A percentile compares a stretch with the other conserved stretches of the same genome.
Evolutionary conservation across 2,888 invertebrate species (phyloP).

Genomic region (Mimachlamys varia): DNA sequence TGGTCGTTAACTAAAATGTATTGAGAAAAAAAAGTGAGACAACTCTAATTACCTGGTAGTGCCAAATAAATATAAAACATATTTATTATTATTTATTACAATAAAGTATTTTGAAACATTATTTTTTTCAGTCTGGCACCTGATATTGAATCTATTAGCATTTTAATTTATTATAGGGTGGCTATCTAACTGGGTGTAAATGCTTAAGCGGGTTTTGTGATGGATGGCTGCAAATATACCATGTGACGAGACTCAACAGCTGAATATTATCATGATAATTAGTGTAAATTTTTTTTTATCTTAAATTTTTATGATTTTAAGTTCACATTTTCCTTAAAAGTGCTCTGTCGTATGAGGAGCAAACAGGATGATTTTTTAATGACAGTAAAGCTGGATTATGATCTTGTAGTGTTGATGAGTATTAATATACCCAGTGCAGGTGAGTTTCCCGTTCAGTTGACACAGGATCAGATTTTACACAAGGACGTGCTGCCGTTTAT

Average conservation of each 20-base stretch:
- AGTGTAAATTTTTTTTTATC: background rate
- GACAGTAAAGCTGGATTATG: constrained; percentile 20
- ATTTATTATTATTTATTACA: too few species aligned
- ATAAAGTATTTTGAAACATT: background rate
- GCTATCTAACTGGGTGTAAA: background rate
- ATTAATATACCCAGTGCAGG: constrained; percentile 23
- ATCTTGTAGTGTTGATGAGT: constrained; percentile 24
- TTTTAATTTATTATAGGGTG: background rate
- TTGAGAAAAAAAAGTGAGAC: too few species aligned
- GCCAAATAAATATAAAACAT: too few species aligned
- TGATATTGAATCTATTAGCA: background rate
- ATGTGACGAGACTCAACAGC: constrained; percentile 24
- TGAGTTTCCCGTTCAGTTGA: constrained; percentile 17
- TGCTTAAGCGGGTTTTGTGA: background rate
- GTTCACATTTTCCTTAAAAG: background rate
- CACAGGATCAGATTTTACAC: constrained; percentile 13
- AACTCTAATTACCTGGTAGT: too few species aligned
- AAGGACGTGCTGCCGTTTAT: constrained; percentile 28
- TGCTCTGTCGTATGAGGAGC: background rate
- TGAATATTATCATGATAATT: constrained; percentile 35
- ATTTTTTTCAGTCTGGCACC: background rate
- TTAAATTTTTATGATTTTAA: constrained; percentile 15
- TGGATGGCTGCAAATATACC: background rate
- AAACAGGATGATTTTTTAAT: background rate
- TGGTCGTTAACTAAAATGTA: too few species aligned